Conservation (phyloP, 2,797 vertebrate species). For the Phaenicophaeus curvirostris region DNA sequence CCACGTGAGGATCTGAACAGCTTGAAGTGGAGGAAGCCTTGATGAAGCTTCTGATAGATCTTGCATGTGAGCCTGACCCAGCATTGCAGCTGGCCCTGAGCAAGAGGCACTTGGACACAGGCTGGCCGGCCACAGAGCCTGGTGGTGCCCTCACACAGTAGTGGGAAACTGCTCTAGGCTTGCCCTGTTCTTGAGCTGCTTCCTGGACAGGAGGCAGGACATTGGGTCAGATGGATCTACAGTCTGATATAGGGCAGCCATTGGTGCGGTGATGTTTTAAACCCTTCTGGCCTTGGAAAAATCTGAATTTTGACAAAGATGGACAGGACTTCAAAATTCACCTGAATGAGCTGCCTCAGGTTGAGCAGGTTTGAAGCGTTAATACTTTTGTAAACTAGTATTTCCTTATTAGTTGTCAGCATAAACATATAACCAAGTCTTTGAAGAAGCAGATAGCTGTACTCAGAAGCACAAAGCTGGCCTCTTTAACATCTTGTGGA, state of each 20-base stretch:
- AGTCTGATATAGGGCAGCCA: not conserved
- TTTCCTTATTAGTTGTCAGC: not conserved
- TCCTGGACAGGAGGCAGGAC: not conserved
- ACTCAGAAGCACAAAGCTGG: not conserved
- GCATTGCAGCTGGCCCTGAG: not conserved
- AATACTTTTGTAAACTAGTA: not conserved
- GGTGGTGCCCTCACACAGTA: not conserved
- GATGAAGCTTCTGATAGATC: not conserved
- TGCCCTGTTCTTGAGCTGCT: not conserved
- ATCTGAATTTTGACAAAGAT: not conserved
- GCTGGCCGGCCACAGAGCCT: not conserved
- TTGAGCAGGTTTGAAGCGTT: not conserved
- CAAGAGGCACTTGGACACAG: not conserved
- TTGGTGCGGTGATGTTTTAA: not conserved
- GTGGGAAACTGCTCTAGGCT: not conserved
- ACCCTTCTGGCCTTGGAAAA: not conserved
- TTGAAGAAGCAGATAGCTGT: not conserved
- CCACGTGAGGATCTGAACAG: not conserved
- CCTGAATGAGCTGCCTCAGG: not conserved
- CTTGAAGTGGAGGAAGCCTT: not conserved
- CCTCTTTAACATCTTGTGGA: not conserved
- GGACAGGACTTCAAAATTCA: not conserved
- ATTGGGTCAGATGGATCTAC: not conserved
- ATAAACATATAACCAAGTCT: not conserved
- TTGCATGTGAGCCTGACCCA: not conserved